Percentiles rank a stretch among this genome's conserved stretches.
phyloP scores from a whole-genome alignment of 1,140 invertebrate species.

The Adelges cooleyi region DNA sequence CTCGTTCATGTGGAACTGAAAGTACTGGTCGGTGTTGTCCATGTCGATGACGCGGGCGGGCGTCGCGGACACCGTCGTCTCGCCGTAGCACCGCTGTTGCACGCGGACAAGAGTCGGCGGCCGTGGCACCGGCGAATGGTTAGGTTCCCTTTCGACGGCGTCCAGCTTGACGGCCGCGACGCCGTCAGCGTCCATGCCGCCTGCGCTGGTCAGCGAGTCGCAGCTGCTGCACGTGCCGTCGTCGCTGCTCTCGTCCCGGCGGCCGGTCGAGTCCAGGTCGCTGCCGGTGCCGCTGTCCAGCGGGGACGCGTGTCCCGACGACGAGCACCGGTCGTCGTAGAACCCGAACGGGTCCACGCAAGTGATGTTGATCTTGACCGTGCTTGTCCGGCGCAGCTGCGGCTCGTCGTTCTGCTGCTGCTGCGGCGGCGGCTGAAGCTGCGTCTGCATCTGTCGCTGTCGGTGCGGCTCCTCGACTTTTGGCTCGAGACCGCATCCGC shows the following conservation, averaged over 20 bases:
- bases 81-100: conserved; percentile 28
- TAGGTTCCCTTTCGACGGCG: conserved; percentile 33
- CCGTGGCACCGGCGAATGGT: not conserved
- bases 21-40: conserved; percentile 42
- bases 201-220: conserved; percentile 5
- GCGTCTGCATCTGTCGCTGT: conserved; percentile 20
- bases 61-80: not conserved
- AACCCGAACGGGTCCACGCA: conserved; percentile 32
- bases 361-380: conserved; percentile 43
- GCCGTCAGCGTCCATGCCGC: not conserved
- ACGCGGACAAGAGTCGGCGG: conserved; percentile 49
- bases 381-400: conserved; percentile 32
- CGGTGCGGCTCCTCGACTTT: conserved; percentile 36
- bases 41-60: not conserved
- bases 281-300: conserved; percentile 71
- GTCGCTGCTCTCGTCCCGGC: conserved; percentile 39
- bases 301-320: conserved; percentile 63
- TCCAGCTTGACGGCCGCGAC: not conserved
- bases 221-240: conserved; percentile 21
- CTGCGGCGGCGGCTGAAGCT: conserved; percentile 39
- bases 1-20: conserved; percentile 71
- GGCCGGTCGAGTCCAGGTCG: conserved; percentile 55
- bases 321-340: conserved; percentile 4
- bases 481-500: too few species aligned
- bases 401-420: conserved; percentile 35